phyloP scores from a whole-genome alignment of 2,113 vertebrate genomes.

The Anoplopoma fimbria region DNA sequence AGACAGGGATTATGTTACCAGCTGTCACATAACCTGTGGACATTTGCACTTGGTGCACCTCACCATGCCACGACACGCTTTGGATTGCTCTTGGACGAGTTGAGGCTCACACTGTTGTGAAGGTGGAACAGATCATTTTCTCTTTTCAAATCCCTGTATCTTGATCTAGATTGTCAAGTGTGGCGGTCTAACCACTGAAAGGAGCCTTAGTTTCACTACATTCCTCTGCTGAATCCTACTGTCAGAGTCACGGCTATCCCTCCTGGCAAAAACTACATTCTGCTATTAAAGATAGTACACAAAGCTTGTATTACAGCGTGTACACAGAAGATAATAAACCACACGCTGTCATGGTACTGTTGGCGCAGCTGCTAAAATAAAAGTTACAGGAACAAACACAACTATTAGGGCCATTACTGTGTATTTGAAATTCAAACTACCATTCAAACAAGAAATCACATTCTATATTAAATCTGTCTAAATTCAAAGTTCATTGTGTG shows the following conservation, averaged over 20 bases:
- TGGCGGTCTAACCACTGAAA: neutral
- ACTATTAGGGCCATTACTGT: neutral
- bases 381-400: neutral
- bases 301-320: neutral
- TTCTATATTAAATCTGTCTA: neutral
- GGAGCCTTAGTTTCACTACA: conserved; percentile 12
- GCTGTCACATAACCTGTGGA: conserved; percentile 18
- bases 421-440: too few species aligned
- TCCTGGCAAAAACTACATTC: neutral
- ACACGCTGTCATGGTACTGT: neutral
- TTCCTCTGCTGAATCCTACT: conserved; percentile 5
- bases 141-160: conserved; percentile 10
- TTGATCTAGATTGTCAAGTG: conserved; percentile 20
- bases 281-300: conserved; percentile 4
- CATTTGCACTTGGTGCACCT: conserved; percentile 3
- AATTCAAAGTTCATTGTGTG: neutral
- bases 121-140: conserved; percentile 19
- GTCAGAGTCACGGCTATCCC: neutral
- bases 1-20: conserved; percentile 19
- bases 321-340: neutral
- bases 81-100: neutral
- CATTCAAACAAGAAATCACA: neutral
- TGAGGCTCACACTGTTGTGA: neutral
- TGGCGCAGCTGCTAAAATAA: neutral
- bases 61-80: conserved; percentile 1